Base-by-base conservation (phyloP, 2,888 invertebrate species). In the Baccha elongata region DNA sequence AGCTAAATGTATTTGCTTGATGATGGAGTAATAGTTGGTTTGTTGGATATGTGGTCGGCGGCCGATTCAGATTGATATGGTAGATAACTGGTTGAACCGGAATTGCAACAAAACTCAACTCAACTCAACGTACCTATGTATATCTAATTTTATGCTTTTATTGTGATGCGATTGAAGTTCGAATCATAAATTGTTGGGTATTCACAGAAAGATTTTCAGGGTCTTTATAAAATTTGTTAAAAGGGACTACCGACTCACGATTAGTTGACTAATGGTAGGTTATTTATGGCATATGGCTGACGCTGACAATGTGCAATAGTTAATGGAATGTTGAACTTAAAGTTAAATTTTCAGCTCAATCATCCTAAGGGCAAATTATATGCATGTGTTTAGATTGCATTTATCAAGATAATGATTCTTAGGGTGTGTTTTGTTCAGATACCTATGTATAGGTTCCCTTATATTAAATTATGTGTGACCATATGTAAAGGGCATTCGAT, bases 41-140 rank as follows among this genome's bases (percentile, higher is more conserved):
- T 55, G 53, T 19, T 32, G 73, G 32, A 29, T 32, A 44, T 53
- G 50, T 65, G 46, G 10, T 29, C 23, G 13, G 23, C 23, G 13
- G 23, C 8, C 17, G 40, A 42, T 48, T 53, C 29, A 50, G 71
- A 78, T 72, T 44, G 53, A 53, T n/a, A n/a, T 42, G 48, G 42
- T 10, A 29, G 40, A 23, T 64, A 80, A 80, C 74, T 80, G 55
- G 74, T 69, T 48, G 48, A 69, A 80, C 74, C 80, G 80, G 80
- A 74, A 69, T 74, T 29, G 46, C 72, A 65, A 37, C 26, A 60
- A n/a, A 53, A 55, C 35, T 35, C 23, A 52, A 26, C 10, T 1
- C 13, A 58, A 40, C 58, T 40, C 40, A 23, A 21, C 19, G 40
- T 65, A 37, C 21, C 40, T 50, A 5, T 23, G 5, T 32, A 17